Conservation (phyloP, 2,797 vertebrate genomes). For the Acipenser transmontanus region DNA sequence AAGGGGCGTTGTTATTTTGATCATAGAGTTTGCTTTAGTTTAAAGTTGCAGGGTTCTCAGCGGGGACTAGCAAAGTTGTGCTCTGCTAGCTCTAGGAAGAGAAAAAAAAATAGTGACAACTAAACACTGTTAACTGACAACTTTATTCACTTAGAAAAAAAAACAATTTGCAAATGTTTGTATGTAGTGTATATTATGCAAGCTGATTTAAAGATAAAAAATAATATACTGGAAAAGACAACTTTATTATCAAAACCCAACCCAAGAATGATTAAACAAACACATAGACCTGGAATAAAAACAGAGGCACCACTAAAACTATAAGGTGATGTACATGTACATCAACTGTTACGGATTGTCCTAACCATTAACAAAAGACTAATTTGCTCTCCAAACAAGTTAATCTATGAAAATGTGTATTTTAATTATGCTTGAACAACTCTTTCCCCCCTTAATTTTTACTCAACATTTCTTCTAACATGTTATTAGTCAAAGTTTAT, state of each 20-base stretch:
- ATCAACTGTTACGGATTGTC: conserved; percentile 32
- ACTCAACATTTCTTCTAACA: conserved; percentile 11
- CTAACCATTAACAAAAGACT: background rate
- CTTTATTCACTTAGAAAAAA: conserved; percentile 41
- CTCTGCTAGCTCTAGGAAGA: no score
- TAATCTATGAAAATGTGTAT: no score
- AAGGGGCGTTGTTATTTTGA: no score
- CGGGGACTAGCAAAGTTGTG: no score
- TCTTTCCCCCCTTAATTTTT: background rate
- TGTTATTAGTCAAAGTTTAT: conserved; percentile 18
- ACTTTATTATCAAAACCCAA: conserved; percentile 54
- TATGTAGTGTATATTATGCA: conserved; percentile 67
- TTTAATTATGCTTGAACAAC: background rate
- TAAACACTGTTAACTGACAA: conserved; percentile 47
- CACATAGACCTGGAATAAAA: conserved; percentile 25
- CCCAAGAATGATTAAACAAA: conserved; percentile 35
- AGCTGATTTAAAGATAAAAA: conserved; percentile 56
- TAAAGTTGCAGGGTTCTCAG: background rate
- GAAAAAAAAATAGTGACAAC: no score
- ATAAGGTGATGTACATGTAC: conserved; percentile 7
- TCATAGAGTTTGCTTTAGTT: no score
- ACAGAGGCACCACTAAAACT: conserved; percentile 23
- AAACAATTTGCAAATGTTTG: conserved; percentile 46
- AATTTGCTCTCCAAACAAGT: no score
- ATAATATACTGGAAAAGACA: conserved; percentile 57